phyloP scores from a whole-genome alignment of 2,113 vertebrate species.

The Vulpes lagopus region DNA sequence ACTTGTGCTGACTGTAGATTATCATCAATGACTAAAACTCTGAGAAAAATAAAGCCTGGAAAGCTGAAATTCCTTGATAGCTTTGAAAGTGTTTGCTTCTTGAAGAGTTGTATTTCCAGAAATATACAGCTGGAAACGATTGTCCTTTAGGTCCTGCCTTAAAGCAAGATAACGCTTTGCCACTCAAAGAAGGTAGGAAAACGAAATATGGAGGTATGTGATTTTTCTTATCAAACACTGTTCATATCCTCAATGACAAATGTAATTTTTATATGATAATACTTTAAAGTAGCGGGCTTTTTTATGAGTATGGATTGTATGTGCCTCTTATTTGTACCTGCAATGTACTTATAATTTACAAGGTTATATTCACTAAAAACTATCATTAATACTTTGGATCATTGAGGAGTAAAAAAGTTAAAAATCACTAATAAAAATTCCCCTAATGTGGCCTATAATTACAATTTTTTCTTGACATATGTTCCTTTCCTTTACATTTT shows the following conservation, averaged over 20 bases:
- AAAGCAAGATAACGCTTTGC: conserved; percentile 1
- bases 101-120: neutral
- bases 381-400: neutral
- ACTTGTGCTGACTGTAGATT: neutral
- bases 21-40: neutral
- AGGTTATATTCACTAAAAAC: neutral
- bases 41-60: neutral
- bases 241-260: neutral
- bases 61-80: neutral
- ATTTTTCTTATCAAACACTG: conserved; percentile 7
- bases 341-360: neutral
- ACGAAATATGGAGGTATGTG: neutral
- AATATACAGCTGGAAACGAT: neutral
- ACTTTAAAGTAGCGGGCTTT: neutral
- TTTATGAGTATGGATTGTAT: neutral
- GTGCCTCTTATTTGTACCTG: neutral
- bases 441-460: neutral
- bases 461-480: neutral
- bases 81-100: neutral
- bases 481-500: neutral
- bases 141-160: neutral
- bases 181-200: neutral
- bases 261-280: neutral
- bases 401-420: neutral
- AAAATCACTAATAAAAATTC: neutral